Evolutionary conservation across 2,797 vertebrate species (phyloP), one percentile per base, ranked within the genome.

Genomic region (Aselliscus stoliczkanus): DNA sequence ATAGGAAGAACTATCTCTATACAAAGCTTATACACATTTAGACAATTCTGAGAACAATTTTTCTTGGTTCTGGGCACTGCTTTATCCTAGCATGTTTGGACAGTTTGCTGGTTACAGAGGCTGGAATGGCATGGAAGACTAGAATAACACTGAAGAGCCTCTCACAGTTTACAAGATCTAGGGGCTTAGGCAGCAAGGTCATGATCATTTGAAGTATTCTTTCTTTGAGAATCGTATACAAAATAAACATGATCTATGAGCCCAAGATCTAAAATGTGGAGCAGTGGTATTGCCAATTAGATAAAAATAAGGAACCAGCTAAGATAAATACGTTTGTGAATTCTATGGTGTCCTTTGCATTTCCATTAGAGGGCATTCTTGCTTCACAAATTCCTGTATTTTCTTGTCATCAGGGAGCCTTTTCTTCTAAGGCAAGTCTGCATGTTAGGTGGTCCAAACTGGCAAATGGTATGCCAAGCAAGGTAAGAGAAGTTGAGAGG

Each of bases 401-500:
- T 75, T 54, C 84, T 27, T 87, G 54, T 93, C 95, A 44, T 83
- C 83, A 72, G 97, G 94, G 97, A 97, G 96, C 83, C 34, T 90
- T 65, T 98, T 95, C 93, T 97, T 97, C 97, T 95, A 76, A 97
- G 96, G 82, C 87, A 93, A 85, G 84, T 97, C 95, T 96, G 98
- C 98, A 64, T 97, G 98, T 96, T 98, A 98, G 98, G 98, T 98
- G 98, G 98, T 98, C 98, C 90, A 93, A 96, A 93, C 96, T 93
- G 92, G 94, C 93, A 89, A 34, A 87, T 21, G 70, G 87, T 90
- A 91, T 97, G 96, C 97, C 97, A 98, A 97, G 96, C 96, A 96
- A 98, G 97, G 97, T 97, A 98, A 96, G 97, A 97, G 97, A 97
- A 96, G 97, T 96, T 27, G 84, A 81, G 92, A 97, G 98, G 97